A percentile compares a stretch with the other conserved stretches of the same genome.
These are phyloP conservation scores for Zaprionus ghesquierei DNA, from an alignment of 1,140 invertebrate genomes.

Conservation along the genomic window DNA sequence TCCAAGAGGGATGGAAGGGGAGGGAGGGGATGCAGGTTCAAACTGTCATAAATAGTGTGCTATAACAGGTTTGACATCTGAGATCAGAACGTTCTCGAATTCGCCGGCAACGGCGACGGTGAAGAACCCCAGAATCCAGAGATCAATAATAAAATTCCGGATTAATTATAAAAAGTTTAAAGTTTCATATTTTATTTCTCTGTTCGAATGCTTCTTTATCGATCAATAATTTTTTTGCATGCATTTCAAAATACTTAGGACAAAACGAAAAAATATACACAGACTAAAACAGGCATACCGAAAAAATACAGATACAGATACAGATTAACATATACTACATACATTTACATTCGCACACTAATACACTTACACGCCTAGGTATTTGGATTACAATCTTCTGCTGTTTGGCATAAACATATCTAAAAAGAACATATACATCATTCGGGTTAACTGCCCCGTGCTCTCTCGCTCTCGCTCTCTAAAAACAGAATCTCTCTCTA, in stretches of 20 bases:
- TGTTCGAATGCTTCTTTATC: constrained; percentile 1
- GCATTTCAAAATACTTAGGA: constrained; percentile 20
- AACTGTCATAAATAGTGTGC: constrained; percentile 44
- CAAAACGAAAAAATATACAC: constrained; percentile 38
- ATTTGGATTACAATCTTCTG: constrained; percentile 67
- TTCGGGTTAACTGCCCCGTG: constrained; percentile 48
- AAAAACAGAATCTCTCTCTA: constrained; percentile 46
- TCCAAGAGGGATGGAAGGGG: not conserved
- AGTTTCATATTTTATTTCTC: constrained; percentile 27
- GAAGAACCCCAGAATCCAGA: constrained; percentile 38
- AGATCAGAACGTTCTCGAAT: constrained; percentile 25
- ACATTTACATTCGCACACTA: constrained; percentile 23
- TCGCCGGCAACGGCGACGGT: not conserved
- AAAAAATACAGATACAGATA: constrained; percentile 17
- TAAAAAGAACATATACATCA: constrained; percentile 39
- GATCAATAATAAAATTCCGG: constrained; percentile 34
- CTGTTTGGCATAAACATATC: constrained; percentile 71
- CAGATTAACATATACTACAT: constrained; percentile 29
- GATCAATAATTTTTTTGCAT: constrained; percentile 18
- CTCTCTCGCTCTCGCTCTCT: no score
- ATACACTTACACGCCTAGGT: constrained; percentile 60
- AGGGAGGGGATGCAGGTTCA: not conserved
- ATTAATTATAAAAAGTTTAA: constrained; percentile 38
- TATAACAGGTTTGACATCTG: constrained; percentile 52
- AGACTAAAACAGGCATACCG: constrained; percentile 25